These are phyloP conservation scores for Chymomyza fuscimana DNA, from an alignment of 2,888 invertebrate genomes.

Conservation along the genomic window DNA sequence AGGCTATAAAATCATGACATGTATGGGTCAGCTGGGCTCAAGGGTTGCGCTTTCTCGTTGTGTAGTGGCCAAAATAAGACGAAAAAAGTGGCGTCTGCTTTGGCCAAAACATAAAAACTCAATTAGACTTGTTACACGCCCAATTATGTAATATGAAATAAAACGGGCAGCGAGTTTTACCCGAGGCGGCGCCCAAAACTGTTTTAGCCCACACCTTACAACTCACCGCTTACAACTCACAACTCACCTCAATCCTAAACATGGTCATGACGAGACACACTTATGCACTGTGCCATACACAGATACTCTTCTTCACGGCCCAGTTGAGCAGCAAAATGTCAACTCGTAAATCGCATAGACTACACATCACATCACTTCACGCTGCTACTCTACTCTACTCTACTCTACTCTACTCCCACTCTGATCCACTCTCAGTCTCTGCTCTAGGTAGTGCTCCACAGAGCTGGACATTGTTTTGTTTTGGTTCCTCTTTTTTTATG, in stretches of 20 bases:
- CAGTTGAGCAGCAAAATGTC: slow-evolving; percentile 70
- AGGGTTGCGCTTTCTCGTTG: not conserved
- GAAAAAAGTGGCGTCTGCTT: slow-evolving; percentile 24
- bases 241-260: not conserved
- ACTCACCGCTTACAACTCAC: not conserved
- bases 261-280: not conserved
- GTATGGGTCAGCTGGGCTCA: not conserved
- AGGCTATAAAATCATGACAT: slow-evolving; percentile 58
- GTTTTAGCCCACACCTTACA: not conserved
- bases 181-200: not conserved
- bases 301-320: slow-evolving; percentile 59
- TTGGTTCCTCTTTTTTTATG: slow-evolving; percentile 64
- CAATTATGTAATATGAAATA: slow-evolving; percentile 75
- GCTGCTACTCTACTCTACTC: not conserved
- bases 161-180: slow-evolving; percentile 32
- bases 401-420: not conserved
- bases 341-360: slow-evolving; percentile 66
- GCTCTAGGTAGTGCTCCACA: slow-evolving; percentile 16
- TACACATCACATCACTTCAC: slow-evolving; percentile 32
- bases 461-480: not conserved
- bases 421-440: not conserved
- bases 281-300: slow-evolving; percentile 10
- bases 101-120: slow-evolving; percentile 77
- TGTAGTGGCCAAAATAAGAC: slow-evolving; percentile 5
- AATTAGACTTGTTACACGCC: slow-evolving; percentile 80